phyloP scores from a whole-genome alignment of 2,113 vertebrate genomes.

The Helogale parvula region DNA sequence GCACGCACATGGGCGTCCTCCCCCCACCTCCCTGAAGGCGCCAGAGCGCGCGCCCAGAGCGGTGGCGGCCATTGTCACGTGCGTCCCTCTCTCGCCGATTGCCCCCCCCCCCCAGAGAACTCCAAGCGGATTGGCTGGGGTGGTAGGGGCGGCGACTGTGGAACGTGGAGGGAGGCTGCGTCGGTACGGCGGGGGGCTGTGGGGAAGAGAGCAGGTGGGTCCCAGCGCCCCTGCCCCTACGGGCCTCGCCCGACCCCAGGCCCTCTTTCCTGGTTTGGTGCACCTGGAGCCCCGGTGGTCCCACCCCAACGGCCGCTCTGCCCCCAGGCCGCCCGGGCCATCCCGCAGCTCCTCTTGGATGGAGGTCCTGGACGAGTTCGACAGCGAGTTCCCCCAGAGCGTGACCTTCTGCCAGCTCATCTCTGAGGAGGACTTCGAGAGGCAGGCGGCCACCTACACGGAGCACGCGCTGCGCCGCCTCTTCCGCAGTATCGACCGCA shows the following conservation, averaged over 20 bases:
- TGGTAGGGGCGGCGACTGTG: rapidly evolving
- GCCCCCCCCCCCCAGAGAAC: neutral
- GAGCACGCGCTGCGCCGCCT: slow-evolving; percentile 75
- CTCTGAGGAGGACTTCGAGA: slow-evolving; percentile 80
- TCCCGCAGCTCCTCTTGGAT: slow-evolving; percentile 20
- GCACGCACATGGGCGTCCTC: rapidly evolving
- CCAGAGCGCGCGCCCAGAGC: slow-evolving; percentile 11
- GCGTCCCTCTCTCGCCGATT: neutral
- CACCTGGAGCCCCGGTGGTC: neutral
- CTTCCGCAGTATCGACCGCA: slow-evolving; percentile 70
- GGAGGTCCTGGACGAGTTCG: slow-evolving; percentile 81
- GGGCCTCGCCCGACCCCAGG: neutral
- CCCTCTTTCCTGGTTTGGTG: no score
- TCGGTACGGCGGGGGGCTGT: neutral
- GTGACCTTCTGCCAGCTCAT: slow-evolving; percentile 80
- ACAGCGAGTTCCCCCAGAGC: slow-evolving; percentile 66
- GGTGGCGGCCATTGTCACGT: slow-evolving; percentile 55
- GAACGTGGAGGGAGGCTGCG: neutral
- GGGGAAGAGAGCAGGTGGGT: neutral
- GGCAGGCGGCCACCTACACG: slow-evolving; percentile 71
- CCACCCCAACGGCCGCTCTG: neutral
- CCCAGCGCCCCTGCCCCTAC: rapidly evolving
- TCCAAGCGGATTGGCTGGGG: neutral
- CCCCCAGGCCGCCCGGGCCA: neutral
- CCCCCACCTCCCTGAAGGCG: neutral